These are phyloP conservation scores for Cyphomyrus plagiostoma DNA, from an alignment of 2,113 vertebrate genomes.

Conservation along the genomic window DNA sequence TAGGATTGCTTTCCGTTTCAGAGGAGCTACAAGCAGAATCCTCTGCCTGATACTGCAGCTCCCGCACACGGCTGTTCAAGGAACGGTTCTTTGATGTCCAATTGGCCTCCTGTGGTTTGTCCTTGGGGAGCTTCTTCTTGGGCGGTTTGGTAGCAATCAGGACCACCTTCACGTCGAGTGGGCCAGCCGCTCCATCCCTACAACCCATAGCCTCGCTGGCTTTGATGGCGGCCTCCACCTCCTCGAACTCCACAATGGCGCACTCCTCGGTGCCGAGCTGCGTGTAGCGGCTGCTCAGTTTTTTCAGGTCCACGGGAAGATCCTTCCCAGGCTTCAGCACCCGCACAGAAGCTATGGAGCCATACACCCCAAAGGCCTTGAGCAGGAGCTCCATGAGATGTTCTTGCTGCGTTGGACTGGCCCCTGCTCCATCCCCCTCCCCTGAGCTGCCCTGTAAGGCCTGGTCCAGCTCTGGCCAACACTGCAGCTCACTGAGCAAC, in stretches of 20 bases:
- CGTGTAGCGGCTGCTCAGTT: constrained; percentile 74
- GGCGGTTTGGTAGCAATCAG: constrained; percentile 88
- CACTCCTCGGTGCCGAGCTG: constrained; percentile 84
- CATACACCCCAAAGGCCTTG: constrained; percentile 80
- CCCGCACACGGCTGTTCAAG: constrained; percentile 81
- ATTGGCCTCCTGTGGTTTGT: constrained; percentile 66
- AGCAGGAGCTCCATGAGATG: constrained; percentile 88
- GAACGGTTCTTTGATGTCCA: constrained; percentile 70
- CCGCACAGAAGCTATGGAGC: constrained; percentile 79
- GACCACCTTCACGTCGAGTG: constrained; percentile 71
- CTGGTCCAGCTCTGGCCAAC: constrained; percentile 64
- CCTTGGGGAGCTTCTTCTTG: constrained; percentile 86
- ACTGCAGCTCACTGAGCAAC: constrained; percentile 78
- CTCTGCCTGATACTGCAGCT: constrained; percentile 82
- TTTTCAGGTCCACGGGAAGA: constrained; percentile 80
- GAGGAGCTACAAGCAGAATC: constrained; percentile 94
- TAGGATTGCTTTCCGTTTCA: constrained; percentile 83
- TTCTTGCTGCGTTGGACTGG: constrained; percentile 68
- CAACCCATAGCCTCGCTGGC: constrained; percentile 74
- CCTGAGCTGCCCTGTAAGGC: constrained; percentile 44
- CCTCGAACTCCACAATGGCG: constrained; percentile 90
- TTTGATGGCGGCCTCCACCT: constrained; percentile 81
- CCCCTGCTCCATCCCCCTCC: constrained; percentile 54
- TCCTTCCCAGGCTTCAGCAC: constrained; percentile 86
- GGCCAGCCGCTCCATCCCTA: constrained; percentile 51